Percentiles rank a stretch among this genome's conserved stretches.
Conservation (phyloP, 37 sponge, comb jelly and placozoan species). For the Oscarella lobularis region DNA sequence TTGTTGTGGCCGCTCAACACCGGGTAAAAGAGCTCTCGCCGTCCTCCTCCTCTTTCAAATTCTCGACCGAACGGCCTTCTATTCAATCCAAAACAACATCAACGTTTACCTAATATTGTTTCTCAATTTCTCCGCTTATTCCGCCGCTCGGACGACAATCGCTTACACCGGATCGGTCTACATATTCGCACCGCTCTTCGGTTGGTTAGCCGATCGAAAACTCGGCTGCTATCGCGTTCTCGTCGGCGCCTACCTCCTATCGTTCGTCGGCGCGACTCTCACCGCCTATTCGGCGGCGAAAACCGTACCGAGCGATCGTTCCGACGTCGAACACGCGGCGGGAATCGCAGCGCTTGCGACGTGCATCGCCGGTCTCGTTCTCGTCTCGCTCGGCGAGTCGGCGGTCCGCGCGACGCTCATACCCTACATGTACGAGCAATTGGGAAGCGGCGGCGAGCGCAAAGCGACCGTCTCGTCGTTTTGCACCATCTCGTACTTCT, state of each 20-base stretch:
- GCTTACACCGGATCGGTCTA: slow-evolving; percentile 2
- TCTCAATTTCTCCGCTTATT: too few species aligned
- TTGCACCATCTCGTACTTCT: not conserved
- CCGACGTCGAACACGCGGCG: not conserved
- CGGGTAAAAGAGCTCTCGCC: not conserved
- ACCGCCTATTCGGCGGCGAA: not conserved
- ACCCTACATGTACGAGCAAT: not conserved
- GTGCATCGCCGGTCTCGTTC: not conserved
- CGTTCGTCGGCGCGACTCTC: not conserved
- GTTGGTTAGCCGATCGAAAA: not conserved
- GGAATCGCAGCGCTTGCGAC: not conserved
- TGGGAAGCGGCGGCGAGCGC: not conserved
- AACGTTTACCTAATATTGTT: not conserved
- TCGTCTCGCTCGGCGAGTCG: not conserved
- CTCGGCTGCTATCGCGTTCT: not conserved
- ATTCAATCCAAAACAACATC: not conserved
- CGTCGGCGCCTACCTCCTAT: not conserved
- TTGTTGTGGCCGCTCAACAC: not conserved
- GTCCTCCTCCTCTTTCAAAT: not conserved
- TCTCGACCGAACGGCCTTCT: not conserved
- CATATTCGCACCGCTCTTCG: not conserved
- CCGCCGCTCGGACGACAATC: too few species aligned
- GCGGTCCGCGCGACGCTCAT: not conserved
- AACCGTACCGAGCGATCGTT: not conserved
- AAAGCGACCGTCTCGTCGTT: not conserved